Evolutionary conservation across 1,140 invertebrate species (phyloP), one percentile per base, ranked within the genome.

Genomic region (Aphidius gifuensis): DNA sequence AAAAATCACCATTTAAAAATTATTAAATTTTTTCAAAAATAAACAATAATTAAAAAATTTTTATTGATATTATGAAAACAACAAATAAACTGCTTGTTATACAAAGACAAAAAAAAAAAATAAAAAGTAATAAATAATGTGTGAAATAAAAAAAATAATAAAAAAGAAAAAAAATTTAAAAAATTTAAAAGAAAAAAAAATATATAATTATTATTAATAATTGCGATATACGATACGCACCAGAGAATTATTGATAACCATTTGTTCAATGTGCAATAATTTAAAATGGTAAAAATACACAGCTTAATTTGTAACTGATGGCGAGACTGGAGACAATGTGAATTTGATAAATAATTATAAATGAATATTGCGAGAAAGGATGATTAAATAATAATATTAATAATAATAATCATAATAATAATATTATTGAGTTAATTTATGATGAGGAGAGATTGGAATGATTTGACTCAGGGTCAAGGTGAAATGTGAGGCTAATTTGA

Each of bases 261-360:
- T 77, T 74, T 70, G 64, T 75, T 78, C 69, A 70, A 74, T 75
- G 74, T 75, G 74, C 74, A 78, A 74, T 76, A 75, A 76, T 72
- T 72, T 73, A 47, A 48, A 51, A 62, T 62, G 38, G 23, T 56
- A 68, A 72, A 53, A 65, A 60, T 73, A 73, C 64, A 68, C 64
- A 55, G 69, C 69, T 72, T 75, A 68, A 75, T 72, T 71, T 68
- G 64, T 68, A 67, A 68, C 66, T 57, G 49, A 66, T 57, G 23
- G 23, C 23, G 23, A 32, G 23, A 32, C 23, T 32, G 2, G 23
- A 32, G 23, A 32, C 23, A 32, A 32, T 32, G 23, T 32, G 23
- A 32, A 32, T 32, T 32, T 32, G 60, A 62, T 57, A 65, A 58
- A 55, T 62, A 66, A 62, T 60, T 9, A 51, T 51, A 48, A 49